Base-by-base conservation (phyloP, 1,140 invertebrate genomes). In the Plutomurus gul region DNA sequence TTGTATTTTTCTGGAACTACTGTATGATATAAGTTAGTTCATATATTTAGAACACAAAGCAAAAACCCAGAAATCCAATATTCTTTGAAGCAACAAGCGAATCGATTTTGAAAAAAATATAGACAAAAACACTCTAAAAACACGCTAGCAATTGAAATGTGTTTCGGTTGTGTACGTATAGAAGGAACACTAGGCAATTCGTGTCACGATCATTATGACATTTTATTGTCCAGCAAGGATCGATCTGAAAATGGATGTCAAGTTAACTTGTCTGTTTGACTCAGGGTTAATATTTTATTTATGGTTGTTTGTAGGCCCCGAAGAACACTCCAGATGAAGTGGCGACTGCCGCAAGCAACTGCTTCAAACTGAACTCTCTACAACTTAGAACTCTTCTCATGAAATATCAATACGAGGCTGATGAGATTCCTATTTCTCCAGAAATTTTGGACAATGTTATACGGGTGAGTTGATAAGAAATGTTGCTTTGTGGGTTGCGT, bases 281-380 rank as follows among this genome's bases (percentile, higher is more conserved):
- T 56, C 30, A 71, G 16, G 11, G 18, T 27, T 18, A 16, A 71
- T 72, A 4, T 39, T 27, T 80, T 33, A 76, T 65, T 40, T 73
- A 51, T 65, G 40, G 11, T 81, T 81, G 79, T 76, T 84, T 84
- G 2, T 86, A 94, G 88, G 91, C 94, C 7, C 93, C 94, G 1
- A 98, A 98, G 85, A 92, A 92, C 73, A 94, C 91, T n/a, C 90
- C 93, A 5, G 96, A 98, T 84, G 96, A 99, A 85, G 90, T 98
- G 18, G 93, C 94, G 10, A 92, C 92, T 56, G 89, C 98, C 39
- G 93, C 94, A 70, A 94, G 95, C n/a, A 93, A 95, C 36, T 99
- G 97, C 87, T 99, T 97, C 88, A 98, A 98, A 85, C 89, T 99
- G 10, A 99, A 99, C 88, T 99, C 96, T 0, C 88, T 98, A 22